Conservation (phyloP, 2,113 vertebrate species). For the Cynopterus brachyotis region DNA sequence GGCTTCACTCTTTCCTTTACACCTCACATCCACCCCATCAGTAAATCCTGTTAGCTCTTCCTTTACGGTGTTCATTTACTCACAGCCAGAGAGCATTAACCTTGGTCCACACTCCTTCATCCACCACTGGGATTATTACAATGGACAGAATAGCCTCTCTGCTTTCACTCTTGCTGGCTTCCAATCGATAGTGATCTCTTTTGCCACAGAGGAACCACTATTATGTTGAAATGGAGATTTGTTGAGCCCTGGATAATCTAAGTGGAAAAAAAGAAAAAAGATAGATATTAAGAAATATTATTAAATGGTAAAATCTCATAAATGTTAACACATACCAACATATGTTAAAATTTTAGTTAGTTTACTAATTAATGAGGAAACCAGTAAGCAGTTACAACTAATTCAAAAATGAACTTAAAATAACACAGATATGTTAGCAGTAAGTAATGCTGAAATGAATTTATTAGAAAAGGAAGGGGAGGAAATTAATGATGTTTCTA, state of each 20-base stretch:
- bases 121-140: too few species aligned
- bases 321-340: not conserved
- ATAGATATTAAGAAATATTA: not conserved
- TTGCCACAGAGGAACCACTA: not conserved
- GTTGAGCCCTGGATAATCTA: not conserved
- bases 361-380: not conserved
- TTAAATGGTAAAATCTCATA: slow-evolving; percentile 1
- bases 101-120: not conserved
- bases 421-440: not conserved
- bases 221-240: not conserved
- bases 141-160: not conserved
- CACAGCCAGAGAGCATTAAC: not conserved
- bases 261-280: not conserved
- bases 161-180: not conserved
- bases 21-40: not conserved
- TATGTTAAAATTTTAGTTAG: not conserved
- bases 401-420: not conserved
- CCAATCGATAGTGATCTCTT: not conserved
- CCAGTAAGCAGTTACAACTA: not conserved
- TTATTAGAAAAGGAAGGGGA: not conserved
- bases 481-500: not conserved
- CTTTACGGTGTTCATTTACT: not conserved
- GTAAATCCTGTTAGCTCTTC: not conserved
- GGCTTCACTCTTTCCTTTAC: not conserved
- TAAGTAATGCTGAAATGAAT: not conserved